A percentile compares a stretch with the other conserved stretches of the same genome.
These are phyloP conservation scores for Nymphalis c-album DNA, from an alignment of 2,888 invertebrate species.

Conservation along the genomic window DNA sequence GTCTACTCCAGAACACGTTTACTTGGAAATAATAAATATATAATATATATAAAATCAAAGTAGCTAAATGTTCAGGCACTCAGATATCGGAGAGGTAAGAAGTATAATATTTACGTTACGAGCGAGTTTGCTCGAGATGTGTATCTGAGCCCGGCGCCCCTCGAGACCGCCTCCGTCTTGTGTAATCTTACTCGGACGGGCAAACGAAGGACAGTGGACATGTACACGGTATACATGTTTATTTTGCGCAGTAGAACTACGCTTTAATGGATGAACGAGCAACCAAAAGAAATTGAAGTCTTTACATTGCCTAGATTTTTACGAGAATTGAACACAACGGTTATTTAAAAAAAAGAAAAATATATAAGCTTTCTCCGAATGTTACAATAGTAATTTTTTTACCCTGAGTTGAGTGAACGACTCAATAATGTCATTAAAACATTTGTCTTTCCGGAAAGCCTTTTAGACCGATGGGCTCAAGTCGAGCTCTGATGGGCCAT, in stretches of 20 bases:
- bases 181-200: constrained; percentile 6
- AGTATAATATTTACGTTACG: constrained; percentile 4
- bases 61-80: background rate
- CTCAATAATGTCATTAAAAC: constrained; percentile 12
- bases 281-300: too few species aligned
- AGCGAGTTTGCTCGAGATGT: constrained; percentile 2
- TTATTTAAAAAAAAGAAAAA: too few species aligned
- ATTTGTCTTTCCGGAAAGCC: constrained; percentile 21
- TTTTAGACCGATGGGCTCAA: constrained; percentile 18
- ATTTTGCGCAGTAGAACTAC: background rate
- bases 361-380: too few species aligned
- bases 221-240: background rate
- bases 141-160: background rate
- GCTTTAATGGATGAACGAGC: background rate
- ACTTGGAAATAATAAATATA: background rate
- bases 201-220: background rate
- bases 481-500: constrained; percentile 17
- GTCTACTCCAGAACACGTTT: background rate
- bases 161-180: constrained; percentile 3
- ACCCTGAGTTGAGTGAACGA: background rate
- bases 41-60: background rate
- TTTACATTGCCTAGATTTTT: too few species aligned
- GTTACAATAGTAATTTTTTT: too few species aligned
- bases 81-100: background rate
- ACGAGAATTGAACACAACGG: too few species aligned